phyloP scores from a whole-genome alignment of 2,797 vertebrate species.

The Fringilla coelebs region DNA sequence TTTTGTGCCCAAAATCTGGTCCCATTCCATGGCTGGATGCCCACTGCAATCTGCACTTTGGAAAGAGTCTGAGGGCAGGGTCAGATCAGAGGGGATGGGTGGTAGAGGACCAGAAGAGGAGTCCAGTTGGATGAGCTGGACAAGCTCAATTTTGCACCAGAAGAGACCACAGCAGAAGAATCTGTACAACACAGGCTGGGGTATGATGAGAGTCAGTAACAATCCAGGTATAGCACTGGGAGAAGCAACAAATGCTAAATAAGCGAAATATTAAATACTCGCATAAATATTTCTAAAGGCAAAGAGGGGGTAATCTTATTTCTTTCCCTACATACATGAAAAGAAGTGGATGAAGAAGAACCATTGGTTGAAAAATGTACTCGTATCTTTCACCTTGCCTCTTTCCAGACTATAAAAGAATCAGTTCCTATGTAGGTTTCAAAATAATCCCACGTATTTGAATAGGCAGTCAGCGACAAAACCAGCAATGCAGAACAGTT shows the following conservation, averaged over 20 bases:
- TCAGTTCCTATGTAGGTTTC: neutral
- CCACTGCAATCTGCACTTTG: neutral
- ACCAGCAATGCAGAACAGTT: neutral
- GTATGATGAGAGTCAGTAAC: neutral
- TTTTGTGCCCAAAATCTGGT: conserved; percentile 39
- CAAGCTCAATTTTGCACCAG: neutral
- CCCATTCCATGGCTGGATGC: conserved; percentile 48
- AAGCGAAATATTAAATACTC: neutral
- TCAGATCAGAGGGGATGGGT: neutral
- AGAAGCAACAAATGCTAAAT: neutral
- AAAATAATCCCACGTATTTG: neutral
- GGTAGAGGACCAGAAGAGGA: neutral
- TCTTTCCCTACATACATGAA: neutral
- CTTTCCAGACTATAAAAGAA: neutral
- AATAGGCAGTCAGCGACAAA: neutral
- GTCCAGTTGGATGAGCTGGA: neutral
- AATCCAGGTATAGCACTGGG: neutral
- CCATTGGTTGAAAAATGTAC: neutral
- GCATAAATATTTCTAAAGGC: neutral
- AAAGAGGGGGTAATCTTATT: neutral
- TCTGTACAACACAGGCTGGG: neutral
- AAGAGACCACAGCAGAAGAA: neutral
- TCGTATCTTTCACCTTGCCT: neutral
- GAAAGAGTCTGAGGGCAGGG: neutral
- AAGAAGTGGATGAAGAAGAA: neutral